phyloP scores from a whole-genome alignment of 2,113 vertebrate species.

The Phrynocephalus versicolor region DNA sequence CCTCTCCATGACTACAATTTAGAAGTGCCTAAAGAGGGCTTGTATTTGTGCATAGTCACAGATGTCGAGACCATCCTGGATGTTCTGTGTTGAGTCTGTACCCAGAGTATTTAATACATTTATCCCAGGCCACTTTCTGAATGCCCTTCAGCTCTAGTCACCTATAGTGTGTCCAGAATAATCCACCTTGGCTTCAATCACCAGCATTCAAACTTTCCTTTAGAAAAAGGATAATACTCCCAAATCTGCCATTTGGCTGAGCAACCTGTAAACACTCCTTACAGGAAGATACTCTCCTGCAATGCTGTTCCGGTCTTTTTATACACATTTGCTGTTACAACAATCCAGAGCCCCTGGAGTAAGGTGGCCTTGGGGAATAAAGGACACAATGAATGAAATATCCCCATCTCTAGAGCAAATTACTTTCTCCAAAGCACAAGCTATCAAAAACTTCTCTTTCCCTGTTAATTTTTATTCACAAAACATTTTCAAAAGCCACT shows the following conservation, averaged over 20 bases:
- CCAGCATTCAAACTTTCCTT: background rate
- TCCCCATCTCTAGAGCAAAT: slow-evolving; percentile 28
- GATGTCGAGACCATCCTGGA: background rate
- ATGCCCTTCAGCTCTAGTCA: background rate
- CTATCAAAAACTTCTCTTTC: background rate
- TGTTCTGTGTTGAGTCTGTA: background rate
- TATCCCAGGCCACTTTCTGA: background rate
- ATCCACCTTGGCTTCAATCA: slow-evolving; percentile 1
- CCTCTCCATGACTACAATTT: background rate
- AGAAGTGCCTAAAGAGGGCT: background rate
- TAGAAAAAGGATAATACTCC: slow-evolving; percentile 18
- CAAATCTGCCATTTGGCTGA: background rate
- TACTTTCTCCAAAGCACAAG: slow-evolving; percentile 20
- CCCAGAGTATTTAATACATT: background rate
- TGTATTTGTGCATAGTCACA: background rate
- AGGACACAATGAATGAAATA: slow-evolving; percentile 9
- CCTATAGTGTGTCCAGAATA: background rate
- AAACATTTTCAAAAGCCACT: slow-evolving; percentile 32
- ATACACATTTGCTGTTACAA: background rate
- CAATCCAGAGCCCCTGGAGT: background rate
- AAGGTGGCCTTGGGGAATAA: background rate
- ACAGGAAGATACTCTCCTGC: background rate
- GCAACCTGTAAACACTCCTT: background rate
- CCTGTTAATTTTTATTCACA: slow-evolving; percentile 24
- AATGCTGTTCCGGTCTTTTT: background rate